These are phyloP conservation scores for Bombus balteatus DNA, from an alignment of 1,140 invertebrate genomes.

Conservation along the genomic window DNA sequence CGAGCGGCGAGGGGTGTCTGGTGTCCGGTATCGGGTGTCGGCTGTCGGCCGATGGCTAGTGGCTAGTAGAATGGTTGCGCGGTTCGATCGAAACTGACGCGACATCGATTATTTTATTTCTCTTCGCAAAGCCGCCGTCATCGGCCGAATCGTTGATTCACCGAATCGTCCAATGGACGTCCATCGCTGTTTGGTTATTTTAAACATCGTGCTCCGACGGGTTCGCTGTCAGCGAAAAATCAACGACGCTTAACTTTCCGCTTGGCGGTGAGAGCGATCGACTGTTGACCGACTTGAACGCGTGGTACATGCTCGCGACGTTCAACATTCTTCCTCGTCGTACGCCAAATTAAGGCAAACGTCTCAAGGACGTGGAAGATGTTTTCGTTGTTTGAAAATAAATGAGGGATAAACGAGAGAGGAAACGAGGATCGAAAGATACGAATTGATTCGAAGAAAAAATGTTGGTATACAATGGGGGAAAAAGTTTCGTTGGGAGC, in stretches of 20 bases:
- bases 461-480: not conserved
- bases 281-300: too few species aligned
- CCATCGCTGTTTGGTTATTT: not conserved
- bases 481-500: not conserved
- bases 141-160: constrained; percentile 10
- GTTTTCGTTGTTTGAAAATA: too few species aligned
- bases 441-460: not conserved
- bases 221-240: too few species aligned
- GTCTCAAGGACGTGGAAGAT: too few species aligned
- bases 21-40: constrained; percentile 32
- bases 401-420: not conserved
- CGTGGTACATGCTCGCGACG: too few species aligned
- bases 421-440: not conserved
- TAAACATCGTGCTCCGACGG: too few species aligned
- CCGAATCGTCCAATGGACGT: constrained; percentile 19
- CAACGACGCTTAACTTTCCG: too few species aligned
- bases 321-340: too few species aligned
- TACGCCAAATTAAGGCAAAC: too few species aligned
- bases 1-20: constrained; percentile 31
- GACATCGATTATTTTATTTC: constrained; percentile 74
- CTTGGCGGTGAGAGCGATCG: too few species aligned
- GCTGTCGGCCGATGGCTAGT: constrained; percentile 39
- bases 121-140: constrained; percentile 29
- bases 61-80: not conserved
- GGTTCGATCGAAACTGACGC: constrained; percentile 72